These are phyloP conservation scores for Salvator merianae DNA, from an alignment of 2,113 vertebrate species.

Conservation along the genomic window DNA sequence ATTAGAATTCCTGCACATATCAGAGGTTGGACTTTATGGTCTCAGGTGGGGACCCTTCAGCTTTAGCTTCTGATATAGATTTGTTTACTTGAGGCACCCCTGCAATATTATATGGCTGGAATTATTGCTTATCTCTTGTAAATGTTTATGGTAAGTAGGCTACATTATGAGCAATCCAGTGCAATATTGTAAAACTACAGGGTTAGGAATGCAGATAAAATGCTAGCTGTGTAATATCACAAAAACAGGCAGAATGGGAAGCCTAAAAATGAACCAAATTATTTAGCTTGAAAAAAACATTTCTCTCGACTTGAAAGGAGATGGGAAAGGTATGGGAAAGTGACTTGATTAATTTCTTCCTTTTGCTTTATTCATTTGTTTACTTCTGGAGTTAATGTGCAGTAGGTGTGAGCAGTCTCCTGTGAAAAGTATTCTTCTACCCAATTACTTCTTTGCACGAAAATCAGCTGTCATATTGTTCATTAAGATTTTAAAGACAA, in stretches of 20 bases:
- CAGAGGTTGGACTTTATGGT: too few species aligned
- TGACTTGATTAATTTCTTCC: conserved; percentile 10
- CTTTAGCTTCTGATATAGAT: too few species aligned
- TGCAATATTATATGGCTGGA: too few species aligned
- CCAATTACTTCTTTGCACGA: background rate
- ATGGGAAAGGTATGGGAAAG: background rate
- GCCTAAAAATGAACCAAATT: background rate
- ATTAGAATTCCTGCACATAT: too few species aligned
- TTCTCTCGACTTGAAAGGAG: background rate
- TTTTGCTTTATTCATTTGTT: conserved; percentile 19
- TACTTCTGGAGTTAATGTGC: conserved; percentile 31
- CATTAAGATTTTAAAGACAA: background rate
- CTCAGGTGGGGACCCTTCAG: too few species aligned
- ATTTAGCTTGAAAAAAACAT: conserved; percentile 12
- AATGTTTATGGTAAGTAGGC: background rate
- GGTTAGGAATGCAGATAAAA: background rate
- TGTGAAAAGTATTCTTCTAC: background rate
- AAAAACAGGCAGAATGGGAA: background rate
- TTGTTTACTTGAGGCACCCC: too few species aligned
- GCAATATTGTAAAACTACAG: conserved; percentile 1
- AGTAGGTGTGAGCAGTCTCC: background rate
- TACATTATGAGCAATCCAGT: background rate
- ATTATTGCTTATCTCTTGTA: background rate
- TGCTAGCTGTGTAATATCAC: background rate
- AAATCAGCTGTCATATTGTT: background rate